Percentiles rank a stretch among this genome's conserved stretches.
phyloP scores from a whole-genome alignment of 2,888 invertebrate species.

The Bedellia somnulentella region DNA sequence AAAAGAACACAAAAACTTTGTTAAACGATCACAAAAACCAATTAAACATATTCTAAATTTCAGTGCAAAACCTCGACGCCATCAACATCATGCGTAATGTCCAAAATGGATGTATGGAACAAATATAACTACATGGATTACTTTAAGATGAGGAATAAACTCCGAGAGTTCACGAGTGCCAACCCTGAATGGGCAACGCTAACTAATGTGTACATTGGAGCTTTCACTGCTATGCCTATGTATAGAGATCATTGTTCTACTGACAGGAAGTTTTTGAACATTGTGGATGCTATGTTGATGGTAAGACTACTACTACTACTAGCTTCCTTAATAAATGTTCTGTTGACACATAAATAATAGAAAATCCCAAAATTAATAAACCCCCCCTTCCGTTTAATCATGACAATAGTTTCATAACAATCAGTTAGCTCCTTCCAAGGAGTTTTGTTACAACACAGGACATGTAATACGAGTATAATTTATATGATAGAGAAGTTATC shows the following conservation, averaged over 20 bases:
- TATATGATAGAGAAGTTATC: no score
- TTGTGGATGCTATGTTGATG: conserved; percentile 37
- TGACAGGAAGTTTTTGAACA: conserved; percentile 33
- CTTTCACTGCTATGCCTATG: conserved; percentile 22
- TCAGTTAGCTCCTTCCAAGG: neutral
- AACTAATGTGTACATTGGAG: conserved; percentile 19
- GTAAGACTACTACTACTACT: no score
- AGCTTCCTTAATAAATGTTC: no score
- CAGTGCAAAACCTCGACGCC: conserved; percentile 32
- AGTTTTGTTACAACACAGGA: no score
- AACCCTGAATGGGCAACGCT: conserved; percentile 18
- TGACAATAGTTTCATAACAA: neutral
- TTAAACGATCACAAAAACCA: neutral
- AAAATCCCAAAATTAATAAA: no score
- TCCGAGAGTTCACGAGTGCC: conserved; percentile 18
- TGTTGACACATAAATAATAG: no score
- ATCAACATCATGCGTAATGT: conserved; percentile 27
- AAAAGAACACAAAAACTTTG: no score
- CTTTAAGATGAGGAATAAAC: conserved; percentile 35
- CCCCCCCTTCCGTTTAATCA: no score
- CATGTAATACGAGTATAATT: no score
- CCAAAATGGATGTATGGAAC: conserved; percentile 34
- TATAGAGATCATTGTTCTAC: conserved; percentile 34
- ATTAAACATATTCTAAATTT: conserved; percentile 7
- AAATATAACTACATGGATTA: conserved; percentile 42